These are phyloP conservation scores for Chaetogeoica ovagalla DNA, from an alignment of 2,888 invertebrate genomes.

Conservation along the genomic window DNA sequence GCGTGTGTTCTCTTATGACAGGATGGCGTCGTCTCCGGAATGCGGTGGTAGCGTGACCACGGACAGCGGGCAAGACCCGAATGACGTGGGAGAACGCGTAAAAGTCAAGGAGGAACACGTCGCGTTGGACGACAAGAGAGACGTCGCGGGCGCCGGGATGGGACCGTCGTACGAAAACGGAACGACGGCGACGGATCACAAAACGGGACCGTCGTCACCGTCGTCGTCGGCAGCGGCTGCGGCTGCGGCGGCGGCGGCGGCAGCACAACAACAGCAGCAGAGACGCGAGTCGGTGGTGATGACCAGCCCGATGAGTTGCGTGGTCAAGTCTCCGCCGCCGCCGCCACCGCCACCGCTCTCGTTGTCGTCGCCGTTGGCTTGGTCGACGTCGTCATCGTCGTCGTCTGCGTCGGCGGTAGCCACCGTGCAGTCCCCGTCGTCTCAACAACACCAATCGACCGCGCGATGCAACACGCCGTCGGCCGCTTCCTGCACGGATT, in stretches of 20 bases:
- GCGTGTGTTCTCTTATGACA: not conserved
- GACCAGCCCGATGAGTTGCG: conserved; percentile 58
- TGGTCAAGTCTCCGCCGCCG: conserved; percentile 55
- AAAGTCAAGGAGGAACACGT: conserved; percentile 45
- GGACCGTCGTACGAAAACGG: conserved; percentile 63
- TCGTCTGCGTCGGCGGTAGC: conserved; percentile 66
- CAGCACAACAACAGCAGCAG: conserved; percentile 60
- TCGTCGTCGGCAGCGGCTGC: conserved; percentile 57
- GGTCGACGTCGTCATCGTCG: conserved; percentile 52
- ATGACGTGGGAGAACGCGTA: conserved; percentile 45
- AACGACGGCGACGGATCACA: conserved; percentile 65
- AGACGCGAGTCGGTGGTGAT: conserved; percentile 55
- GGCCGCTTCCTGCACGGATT: not conserved
- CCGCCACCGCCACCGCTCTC: conserved; percentile 72
- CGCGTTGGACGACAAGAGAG: conserved; percentile 37
- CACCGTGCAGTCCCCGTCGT: conserved; percentile 65
- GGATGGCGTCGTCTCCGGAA: conserved; percentile 40
- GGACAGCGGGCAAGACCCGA: conserved; percentile 50
- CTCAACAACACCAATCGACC: conserved; percentile 52
- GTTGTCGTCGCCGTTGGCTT: conserved; percentile 69
- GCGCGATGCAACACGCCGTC: conserved; percentile 54
- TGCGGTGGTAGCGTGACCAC: conserved; percentile 39
- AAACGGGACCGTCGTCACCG: conserved; percentile 33
- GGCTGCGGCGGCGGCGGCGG: conserved; percentile 31
- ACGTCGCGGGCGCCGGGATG: conserved; percentile 17